These are phyloP conservation scores for Rhagoletis zephyria DNA, from an alignment of 1,140 invertebrate genomes.

Conservation along the genomic window DNA sequence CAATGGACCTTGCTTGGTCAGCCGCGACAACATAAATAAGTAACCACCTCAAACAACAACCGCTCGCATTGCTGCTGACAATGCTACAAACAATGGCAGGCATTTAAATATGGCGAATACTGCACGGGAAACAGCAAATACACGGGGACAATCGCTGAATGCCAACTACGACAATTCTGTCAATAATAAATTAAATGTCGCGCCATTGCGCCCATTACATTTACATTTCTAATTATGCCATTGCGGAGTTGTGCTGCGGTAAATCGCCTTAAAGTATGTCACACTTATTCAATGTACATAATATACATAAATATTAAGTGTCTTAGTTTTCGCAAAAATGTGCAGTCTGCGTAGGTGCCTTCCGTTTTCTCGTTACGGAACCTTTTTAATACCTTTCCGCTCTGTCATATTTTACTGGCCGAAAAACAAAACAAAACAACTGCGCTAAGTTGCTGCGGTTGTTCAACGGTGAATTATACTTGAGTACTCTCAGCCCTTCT, in stretches of 20 bases:
- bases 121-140: neutral
- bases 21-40: neutral
- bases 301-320: neutral
- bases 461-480: no score
- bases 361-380: no score
- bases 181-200: slow-evolving; percentile 48
- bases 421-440: no score
- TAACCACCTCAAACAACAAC: neutral
- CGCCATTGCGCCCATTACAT: slow-evolving; percentile 8
- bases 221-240: slow-evolving; percentile 41
- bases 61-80: neutral
- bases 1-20: neutral
- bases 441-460: no score
- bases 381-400: no score
- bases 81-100: neutral
- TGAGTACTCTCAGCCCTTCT: no score
- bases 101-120: slow-evolving; percentile 9
- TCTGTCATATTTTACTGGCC: no score
- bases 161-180: slow-evolving; percentile 15
- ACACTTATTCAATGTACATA: neutral
- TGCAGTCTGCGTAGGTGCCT: no score
- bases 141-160: neutral
- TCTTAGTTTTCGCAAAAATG: neutral
- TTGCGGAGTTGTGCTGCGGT: neutral
- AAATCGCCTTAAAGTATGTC: neutral